These are phyloP conservation scores for Syndactyla subalaris DNA, from an alignment of 2,797 vertebrate species.

Conservation along the genomic window DNA sequence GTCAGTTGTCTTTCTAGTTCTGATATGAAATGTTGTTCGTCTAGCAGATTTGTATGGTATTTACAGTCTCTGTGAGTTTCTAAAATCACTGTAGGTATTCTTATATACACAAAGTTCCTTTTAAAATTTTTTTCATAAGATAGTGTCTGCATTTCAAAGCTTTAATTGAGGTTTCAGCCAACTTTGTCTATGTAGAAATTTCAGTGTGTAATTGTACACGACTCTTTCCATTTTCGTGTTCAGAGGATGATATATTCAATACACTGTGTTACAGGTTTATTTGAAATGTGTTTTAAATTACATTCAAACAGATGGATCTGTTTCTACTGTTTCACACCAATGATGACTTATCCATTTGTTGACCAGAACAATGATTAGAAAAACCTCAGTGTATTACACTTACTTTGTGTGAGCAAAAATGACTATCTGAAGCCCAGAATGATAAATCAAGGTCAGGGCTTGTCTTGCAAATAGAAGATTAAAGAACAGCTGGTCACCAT, in stretches of 20 bases:
- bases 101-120: not conserved
- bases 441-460: not conserved
- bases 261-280: not conserved
- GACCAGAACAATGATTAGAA: not conserved
- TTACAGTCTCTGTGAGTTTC: not conserved
- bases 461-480: not conserved
- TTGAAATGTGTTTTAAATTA: not conserved
- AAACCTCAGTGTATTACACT: not conserved
- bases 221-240: not conserved
- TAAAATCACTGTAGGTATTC: not conserved
- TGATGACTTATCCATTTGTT: not conserved
- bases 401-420: not conserved
- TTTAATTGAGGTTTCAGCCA: not conserved
- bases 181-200: not conserved
- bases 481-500: not conserved
- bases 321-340: not conserved
- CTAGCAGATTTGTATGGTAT: not conserved
- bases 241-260: not conserved
- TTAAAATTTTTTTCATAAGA: not conserved
- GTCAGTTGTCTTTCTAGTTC: not conserved
- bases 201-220: fast-evolving
- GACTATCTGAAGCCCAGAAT: not conserved
- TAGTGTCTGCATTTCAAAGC: not conserved
- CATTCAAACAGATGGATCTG: not conserved
- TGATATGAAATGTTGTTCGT: not conserved